Conservation (phyloP, 2,888 invertebrate genomes). For the Nemotelus nigrinus region DNA sequence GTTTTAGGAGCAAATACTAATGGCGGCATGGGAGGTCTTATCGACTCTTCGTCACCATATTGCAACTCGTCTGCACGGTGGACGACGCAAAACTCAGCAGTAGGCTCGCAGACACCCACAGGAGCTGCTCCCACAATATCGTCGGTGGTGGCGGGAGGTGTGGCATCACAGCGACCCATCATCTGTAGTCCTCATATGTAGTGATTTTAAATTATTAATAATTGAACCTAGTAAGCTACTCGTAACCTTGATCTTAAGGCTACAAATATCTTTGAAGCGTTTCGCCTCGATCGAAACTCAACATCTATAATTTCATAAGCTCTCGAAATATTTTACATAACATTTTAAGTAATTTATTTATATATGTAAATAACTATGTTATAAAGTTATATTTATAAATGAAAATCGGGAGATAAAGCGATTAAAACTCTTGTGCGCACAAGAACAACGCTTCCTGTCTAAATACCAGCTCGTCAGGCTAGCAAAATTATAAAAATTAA, state of each 20-base stretch:
- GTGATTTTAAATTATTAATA: constrained; percentile 52
- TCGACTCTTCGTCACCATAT: constrained; percentile 50
- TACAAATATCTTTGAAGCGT: no score
- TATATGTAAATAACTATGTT: constrained; percentile 30
- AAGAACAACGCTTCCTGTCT: no score
- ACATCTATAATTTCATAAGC: no score
- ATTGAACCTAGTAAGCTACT: constrained; percentile 21
- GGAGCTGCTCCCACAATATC: constrained; percentile 28
- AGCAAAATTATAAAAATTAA: no score
- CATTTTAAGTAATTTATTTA: constrained; percentile 42
- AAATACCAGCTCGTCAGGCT: no score
- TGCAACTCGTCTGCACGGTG: constrained; percentile 62
- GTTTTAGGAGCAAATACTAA: constrained; percentile 60
- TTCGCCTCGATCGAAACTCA: no score
- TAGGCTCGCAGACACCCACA: constrained; percentile 46
- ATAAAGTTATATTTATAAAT: constrained; percentile 36
- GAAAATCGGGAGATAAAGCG: not conserved
- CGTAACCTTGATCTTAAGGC: no score
- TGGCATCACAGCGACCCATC: constrained; percentile 53
- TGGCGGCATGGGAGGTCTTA: constrained; percentile 45
- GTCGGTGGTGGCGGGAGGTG: constrained; percentile 54
- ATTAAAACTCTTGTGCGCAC: no score
- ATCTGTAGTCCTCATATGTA: constrained; percentile 66
- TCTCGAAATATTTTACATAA: not conserved
- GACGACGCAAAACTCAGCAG: constrained; percentile 56